These are phyloP conservation scores for Spisula subtruncata DNA, from an alignment of 2,888 invertebrate genomes.

Conservation along the genomic window DNA sequence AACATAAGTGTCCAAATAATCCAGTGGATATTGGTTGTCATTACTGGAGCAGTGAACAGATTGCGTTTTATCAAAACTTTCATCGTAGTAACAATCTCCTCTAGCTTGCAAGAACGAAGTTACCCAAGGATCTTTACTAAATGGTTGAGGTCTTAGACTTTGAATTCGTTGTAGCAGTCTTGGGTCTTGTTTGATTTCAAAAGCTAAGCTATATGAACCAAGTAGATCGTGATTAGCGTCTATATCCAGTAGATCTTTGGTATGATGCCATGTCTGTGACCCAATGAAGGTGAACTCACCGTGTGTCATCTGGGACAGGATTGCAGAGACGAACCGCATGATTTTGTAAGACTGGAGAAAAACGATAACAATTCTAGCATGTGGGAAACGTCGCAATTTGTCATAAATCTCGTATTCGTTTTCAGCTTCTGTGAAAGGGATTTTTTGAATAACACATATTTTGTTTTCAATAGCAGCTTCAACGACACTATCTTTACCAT, in stretches of 20 bases:
- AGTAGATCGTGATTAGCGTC: not conserved
- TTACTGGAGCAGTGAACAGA: not conserved
- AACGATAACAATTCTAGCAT: conserved; percentile 67
- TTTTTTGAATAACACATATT: conserved; percentile 62
- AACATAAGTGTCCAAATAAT: conserved; percentile 13
- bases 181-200: conserved; percentile 20
- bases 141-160: not conserved
- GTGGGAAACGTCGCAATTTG: conserved; percentile 46
- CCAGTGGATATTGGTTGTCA: not conserved
- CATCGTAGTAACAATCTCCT: conserved; percentile 7
- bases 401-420: conserved; percentile 45
- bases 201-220: conserved; percentile 9
- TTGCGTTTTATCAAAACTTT: conserved; percentile 25
- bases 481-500: conserved; percentile 54
- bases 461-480: conserved; percentile 31
- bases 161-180: not conserved
- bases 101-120: conserved; percentile 9
- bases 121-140: not conserved
- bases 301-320: not conserved
- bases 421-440: conserved; percentile 53
- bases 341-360: conserved; percentile 51
- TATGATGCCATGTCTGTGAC: conserved; percentile 17
- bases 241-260: not conserved
- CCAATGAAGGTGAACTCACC: conserved; percentile 23
- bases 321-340: not conserved